Percentiles rank a stretch among this genome's conserved stretches.
These are phyloP conservation scores for Anas flavirostris DNA, from an alignment of 2,797 vertebrate genomes.

Conservation along the genomic window DNA sequence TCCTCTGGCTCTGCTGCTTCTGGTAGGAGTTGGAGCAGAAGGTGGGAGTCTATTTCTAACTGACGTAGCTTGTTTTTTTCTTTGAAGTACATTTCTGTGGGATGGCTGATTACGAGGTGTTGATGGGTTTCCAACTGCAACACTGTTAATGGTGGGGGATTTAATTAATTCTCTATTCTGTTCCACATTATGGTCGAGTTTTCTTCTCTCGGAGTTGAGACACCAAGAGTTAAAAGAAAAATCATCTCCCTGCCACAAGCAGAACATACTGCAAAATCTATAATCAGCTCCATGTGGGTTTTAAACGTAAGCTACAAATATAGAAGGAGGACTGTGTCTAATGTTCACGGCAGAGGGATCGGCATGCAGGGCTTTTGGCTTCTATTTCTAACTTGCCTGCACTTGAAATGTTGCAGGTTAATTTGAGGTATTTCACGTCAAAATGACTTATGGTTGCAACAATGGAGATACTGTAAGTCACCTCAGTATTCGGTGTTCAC, in stretches of 20 bases:
- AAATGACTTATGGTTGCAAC: not conserved
- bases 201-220: not conserved
- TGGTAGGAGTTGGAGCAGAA: conserved; percentile 51
- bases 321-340: conserved; percentile 30
- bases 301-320: conserved; percentile 55
- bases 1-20: conserved; percentile 18
- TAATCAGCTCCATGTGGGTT: conserved; percentile 69
- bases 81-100: conserved; percentile 58
- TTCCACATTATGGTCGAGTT: not conserved
- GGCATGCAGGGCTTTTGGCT: not conserved
- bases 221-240: conserved; percentile 66
- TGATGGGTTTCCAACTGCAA: conserved; percentile 66
- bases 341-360: not conserved
- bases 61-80: conserved; percentile 38
- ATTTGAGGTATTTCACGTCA: conserved; percentile 2
- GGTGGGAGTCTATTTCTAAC: conserved; percentile 69
- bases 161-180: conserved; percentile 39
- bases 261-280: conserved; percentile 59
- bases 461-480: not conserved
- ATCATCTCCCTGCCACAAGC: conserved; percentile 15
- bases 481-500: not conserved
- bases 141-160: conserved; percentile 23
- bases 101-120: conserved; percentile 64
- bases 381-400: conserved; percentile 37
- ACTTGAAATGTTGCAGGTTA: conserved; percentile 30